Evolutionary conservation across 2,113 vertebrate species (phyloP).

Genomic region (Prunella himalayana): DNA sequence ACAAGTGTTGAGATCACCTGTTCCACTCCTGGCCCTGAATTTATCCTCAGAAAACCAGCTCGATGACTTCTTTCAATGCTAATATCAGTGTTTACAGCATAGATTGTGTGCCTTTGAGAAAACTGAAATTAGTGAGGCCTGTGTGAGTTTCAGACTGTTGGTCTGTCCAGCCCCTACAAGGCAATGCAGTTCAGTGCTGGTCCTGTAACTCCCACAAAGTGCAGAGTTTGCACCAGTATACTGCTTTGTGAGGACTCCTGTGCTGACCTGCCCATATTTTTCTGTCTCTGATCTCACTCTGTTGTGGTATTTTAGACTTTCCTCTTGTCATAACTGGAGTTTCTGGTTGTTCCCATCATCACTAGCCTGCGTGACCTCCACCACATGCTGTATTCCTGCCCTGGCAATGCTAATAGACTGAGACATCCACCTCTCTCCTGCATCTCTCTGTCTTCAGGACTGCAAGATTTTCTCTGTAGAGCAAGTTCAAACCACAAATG

Average conservation of each 20-base stretch:
- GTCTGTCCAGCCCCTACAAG: background rate
- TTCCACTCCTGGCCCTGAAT: background rate
- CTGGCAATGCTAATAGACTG: background rate
- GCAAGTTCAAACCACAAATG: background rate
- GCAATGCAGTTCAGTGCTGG: background rate
- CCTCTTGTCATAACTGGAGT: background rate
- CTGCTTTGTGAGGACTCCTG: background rate
- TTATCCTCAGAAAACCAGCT: background rate
- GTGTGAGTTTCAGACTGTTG: background rate
- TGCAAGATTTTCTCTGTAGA: background rate
- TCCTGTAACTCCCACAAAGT: background rate
- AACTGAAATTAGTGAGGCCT: background rate
- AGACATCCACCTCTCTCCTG: accelerated
- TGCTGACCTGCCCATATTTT: background rate
- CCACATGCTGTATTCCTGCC: background rate
- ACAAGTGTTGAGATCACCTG: background rate
- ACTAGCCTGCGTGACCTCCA: background rate
- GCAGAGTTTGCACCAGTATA: background rate
- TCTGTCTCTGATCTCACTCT: background rate
- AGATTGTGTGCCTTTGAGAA: background rate
- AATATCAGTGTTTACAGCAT: background rate
- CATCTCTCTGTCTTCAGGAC: background rate
- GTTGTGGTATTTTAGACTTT: background rate
- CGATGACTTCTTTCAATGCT: background rate
- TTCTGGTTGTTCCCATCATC: background rate